These are phyloP conservation scores for Pogonognathellus flavescens DNA, from an alignment of 1,140 invertebrate species.

Conservation along the genomic window DNA sequence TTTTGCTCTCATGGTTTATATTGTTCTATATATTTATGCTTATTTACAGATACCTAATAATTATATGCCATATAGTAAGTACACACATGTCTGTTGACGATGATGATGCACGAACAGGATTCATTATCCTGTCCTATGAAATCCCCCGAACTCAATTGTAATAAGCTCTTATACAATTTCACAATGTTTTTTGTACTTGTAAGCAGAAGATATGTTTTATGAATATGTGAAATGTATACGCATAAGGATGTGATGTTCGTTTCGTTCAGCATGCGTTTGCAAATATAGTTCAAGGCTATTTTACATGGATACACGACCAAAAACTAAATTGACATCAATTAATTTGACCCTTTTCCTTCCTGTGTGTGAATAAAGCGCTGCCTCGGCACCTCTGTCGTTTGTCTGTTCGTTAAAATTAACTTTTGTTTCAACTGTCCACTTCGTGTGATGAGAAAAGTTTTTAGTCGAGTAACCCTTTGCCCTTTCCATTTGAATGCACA, in stretches of 20 bases:
- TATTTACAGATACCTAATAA: too few species aligned
- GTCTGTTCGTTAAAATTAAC: not conserved
- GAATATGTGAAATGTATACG: not conserved
- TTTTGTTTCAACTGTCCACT: conserved; percentile 9
- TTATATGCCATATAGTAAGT: too few species aligned
- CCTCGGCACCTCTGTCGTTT: not conserved
- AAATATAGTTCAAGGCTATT: conserved; percentile 49
- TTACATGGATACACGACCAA: conserved; percentile 12
- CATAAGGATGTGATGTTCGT: not conserved
- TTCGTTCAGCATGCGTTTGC: conserved; percentile 4
- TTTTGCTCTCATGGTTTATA: not conserved
- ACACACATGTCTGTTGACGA: too few species aligned
- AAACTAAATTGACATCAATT: conserved; percentile 45
- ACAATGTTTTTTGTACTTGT: too few species aligned
- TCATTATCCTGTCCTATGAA: too few species aligned
- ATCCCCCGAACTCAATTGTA: too few species aligned
- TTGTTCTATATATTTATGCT: too few species aligned
- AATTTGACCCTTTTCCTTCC: conserved; percentile 47
- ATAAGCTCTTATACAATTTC: too few species aligned
- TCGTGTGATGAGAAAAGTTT: not conserved
- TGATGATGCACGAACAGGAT: too few species aligned
- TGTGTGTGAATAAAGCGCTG: not conserved
- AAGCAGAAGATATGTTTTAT: too few species aligned
- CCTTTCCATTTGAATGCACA: not conserved
- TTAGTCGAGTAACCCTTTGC: not conserved